phyloP scores from a whole-genome alignment of 2,797 vertebrate genomes.

The Tenualosa thibaudeaui region DNA sequence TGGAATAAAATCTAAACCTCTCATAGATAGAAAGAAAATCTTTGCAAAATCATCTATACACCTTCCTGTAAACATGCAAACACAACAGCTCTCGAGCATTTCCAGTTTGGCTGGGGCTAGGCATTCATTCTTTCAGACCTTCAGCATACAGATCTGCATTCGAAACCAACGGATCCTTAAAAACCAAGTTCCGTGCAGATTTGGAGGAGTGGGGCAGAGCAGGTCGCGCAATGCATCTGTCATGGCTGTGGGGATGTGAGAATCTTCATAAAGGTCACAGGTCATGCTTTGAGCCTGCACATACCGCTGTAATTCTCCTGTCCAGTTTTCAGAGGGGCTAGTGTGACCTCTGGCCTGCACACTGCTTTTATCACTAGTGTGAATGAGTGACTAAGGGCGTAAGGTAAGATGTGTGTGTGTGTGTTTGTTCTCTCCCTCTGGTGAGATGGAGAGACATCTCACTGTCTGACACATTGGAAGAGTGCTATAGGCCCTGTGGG shows the following conservation, averaged over 20 bases:
- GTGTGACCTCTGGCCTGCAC: neutral
- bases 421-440: neutral
- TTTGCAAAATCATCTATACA: constrained; percentile 34
- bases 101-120: constrained; percentile 46
- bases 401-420: constrained; percentile 11
- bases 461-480: constrained; percentile 4
- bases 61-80: constrained; percentile 72
- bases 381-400: neutral
- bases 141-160: neutral
- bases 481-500: neutral
- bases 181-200: neutral
- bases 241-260: neutral
- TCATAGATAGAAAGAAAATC: constrained; percentile 53
- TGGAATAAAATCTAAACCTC: constrained; percentile 68
- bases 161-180: neutral
- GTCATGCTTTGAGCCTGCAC: neutral
- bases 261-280: neutral
- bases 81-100: constrained; percentile 30
- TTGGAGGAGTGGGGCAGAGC: neutral
- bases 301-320: neutral
- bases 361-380: neutral
- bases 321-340: neutral
- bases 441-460: neutral
- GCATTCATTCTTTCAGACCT: neutral
- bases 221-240: neutral